Conservation (phyloP, 2,113 vertebrate genomes). For the Vicugna pacos region DNA sequence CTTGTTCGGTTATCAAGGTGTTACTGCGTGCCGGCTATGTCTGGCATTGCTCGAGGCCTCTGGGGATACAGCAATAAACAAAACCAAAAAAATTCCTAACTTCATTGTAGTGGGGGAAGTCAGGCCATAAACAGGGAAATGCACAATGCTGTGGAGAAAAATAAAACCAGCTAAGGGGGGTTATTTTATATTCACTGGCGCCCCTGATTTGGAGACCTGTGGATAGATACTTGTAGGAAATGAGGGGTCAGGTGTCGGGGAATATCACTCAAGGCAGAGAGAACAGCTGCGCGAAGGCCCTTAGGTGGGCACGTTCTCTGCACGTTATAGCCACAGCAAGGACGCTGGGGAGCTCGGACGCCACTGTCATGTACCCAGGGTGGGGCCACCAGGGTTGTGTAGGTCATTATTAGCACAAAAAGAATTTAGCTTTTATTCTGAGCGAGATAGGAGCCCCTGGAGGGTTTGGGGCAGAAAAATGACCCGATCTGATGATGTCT, state of each 20-base stretch:
- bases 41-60: neutral
- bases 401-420: neutral
- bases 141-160: neutral
- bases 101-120: neutral
- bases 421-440: neutral
- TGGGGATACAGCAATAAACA: neutral
- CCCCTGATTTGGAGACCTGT: neutral
- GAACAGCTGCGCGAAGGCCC: neutral
- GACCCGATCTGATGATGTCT: neutral
- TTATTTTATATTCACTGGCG: neutral
- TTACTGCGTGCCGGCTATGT: neutral
- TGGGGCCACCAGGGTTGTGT: fast-evolving
- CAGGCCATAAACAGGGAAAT: neutral
- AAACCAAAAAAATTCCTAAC: neutral
- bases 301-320: no score
- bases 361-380: no score
- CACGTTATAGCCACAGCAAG: neutral
- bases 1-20: neutral
- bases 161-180: neutral
- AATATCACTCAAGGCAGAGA: neutral
- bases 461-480: neutral
- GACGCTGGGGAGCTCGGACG: neutral
- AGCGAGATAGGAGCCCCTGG: neutral
- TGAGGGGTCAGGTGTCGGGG: neutral
- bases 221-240: neutral